phyloP scores from a whole-genome alignment of 1,140 invertebrate genomes.

The Aphidius gifuensis region DNA sequence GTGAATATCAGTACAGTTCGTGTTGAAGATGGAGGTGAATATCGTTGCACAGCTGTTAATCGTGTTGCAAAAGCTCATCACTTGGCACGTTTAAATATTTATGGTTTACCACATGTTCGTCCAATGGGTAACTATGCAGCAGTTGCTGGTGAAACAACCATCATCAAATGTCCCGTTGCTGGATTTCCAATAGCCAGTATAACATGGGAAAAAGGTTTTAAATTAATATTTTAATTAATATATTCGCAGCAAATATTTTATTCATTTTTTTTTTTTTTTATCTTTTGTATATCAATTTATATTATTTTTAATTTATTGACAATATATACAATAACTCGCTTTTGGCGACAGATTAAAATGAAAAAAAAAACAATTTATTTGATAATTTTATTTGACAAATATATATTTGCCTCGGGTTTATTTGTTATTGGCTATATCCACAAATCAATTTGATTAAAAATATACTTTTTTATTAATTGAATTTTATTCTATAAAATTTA shows the following conservation, averaged over 20 bases:
- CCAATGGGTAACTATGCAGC: slow-evolving; percentile 89
- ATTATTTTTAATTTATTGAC: background rate
- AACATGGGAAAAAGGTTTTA: slow-evolving; percentile 82
- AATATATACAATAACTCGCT: background rate
- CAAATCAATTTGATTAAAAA: no score
- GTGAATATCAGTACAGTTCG: slow-evolving; percentile 87
- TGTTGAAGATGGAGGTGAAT: slow-evolving; percentile 89
- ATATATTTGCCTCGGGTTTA: no score
- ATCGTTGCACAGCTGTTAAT: slow-evolving; percentile 83
- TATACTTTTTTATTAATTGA: no score
- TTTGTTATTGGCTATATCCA: no score
- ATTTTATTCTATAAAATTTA: no score
- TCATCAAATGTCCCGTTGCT: slow-evolving; percentile 88
- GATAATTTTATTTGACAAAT: no score
- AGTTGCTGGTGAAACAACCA: slow-evolving; percentile 79
- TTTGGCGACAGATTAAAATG: no score
- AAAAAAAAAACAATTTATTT: no score
- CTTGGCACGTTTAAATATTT: slow-evolving; percentile 84
- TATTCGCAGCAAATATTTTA: background rate
- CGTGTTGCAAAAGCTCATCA: slow-evolving; percentile 73
- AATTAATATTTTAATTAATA: slow-evolving; percentile 14
- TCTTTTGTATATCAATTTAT: background rate
- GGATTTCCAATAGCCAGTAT: slow-evolving; percentile 88
- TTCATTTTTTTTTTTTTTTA: background rate
- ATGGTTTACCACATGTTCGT: slow-evolving; percentile 83